phyloP scores from a whole-genome alignment of 2,797 vertebrate species.

The Anabacerthia variegaticeps region DNA sequence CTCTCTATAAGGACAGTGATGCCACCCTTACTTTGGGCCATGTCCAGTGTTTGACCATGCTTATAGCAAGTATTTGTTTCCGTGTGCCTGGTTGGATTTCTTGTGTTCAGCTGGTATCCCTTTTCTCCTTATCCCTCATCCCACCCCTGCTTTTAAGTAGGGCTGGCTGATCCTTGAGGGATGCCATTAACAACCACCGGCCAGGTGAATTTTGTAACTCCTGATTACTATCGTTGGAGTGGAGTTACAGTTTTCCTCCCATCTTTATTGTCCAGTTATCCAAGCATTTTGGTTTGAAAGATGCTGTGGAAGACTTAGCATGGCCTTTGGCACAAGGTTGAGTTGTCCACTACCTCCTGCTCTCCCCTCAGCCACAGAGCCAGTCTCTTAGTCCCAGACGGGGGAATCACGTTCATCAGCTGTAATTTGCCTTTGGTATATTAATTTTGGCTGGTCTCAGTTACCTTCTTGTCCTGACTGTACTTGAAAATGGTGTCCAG shows the following conservation, averaged over 20 bases:
- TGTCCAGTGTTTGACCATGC: accelerated
- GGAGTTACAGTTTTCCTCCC: accelerated
- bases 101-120: background rate
- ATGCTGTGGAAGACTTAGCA: background rate
- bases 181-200: background rate
- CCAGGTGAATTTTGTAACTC: background rate
- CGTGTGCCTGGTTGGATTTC: background rate
- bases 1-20: background rate
- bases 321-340: background rate
- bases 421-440: background rate
- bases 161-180: background rate
- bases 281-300: background rate
- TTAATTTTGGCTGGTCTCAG: background rate
- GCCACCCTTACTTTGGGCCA: background rate
- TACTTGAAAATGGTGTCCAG: background rate
- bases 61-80: background rate
- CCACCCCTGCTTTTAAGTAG: background rate
- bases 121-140: background rate
- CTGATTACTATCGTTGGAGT: background rate
- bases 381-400: background rate
- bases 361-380: background rate
- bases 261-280: background rate
- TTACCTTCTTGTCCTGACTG: background rate
- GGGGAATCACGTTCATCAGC: background rate
- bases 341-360: background rate